A percentile compares a stretch with the other conserved stretches of the same genome.
These are phyloP conservation scores for Syrmaticus mikado DNA, from an alignment of 2,113 vertebrate genomes.

Conservation along the genomic window DNA sequence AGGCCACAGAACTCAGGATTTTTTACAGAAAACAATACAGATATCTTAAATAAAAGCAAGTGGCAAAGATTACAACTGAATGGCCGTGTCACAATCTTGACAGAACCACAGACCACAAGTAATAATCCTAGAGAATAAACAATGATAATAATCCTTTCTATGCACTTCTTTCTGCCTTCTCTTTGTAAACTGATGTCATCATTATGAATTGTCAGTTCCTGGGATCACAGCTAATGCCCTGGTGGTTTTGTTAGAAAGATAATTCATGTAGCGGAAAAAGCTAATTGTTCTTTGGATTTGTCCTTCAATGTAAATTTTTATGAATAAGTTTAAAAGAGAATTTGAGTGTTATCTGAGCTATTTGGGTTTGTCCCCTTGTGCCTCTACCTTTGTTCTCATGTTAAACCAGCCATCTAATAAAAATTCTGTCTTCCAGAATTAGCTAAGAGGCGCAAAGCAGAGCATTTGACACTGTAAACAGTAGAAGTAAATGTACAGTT, in stretches of 20 bases:
- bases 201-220: constrained; percentile 54
- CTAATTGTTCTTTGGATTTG: constrained; percentile 57
- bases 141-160: constrained; percentile 44
- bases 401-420: constrained; percentile 40
- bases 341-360: constrained; percentile 3
- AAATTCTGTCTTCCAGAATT: constrained; percentile 8
- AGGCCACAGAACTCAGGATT: background rate
- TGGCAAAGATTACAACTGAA: constrained; percentile 19
- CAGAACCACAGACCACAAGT: constrained; percentile 29
- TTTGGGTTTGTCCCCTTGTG: background rate
- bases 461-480: constrained; percentile 23
- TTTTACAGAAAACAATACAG: constrained; percentile 37
- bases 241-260: constrained; percentile 43
- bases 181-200: constrained; percentile 55
- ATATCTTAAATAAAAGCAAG: background rate
- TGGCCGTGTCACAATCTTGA: background rate
- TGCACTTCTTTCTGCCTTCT: constrained; percentile 26
- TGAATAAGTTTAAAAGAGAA: constrained; percentile 40
- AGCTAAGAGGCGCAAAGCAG: constrained; percentile 16
- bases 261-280: constrained; percentile 43
- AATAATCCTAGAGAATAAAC: constrained; percentile 34
- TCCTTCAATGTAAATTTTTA: constrained; percentile 55
- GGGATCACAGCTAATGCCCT: constrained; percentile 18
- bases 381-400: background rate
- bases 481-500: constrained; percentile 31